phyloP scores from a whole-genome alignment of 2,797 vertebrate species.

The Pangasius krempfi region DNA sequence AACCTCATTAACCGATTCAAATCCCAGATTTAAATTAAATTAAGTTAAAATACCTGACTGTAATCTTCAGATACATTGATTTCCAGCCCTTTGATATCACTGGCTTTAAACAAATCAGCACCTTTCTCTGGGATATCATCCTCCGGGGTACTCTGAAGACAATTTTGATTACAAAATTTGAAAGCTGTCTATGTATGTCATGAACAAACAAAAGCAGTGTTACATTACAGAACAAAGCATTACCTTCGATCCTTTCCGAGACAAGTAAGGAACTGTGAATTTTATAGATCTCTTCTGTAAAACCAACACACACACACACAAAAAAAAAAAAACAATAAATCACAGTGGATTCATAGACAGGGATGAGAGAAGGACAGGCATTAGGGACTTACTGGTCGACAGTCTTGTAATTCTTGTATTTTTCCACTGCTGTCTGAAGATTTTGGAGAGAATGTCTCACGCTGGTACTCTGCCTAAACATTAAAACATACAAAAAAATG shows the following conservation, averaged over 20 bases:
- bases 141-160: constrained; percentile 20
- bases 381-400: constrained; percentile 54
- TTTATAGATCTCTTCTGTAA: constrained; percentile 46
- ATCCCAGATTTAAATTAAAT: neutral
- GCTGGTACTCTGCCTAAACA: constrained; percentile 12
- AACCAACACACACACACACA: neutral
- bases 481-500: neutral
- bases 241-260: constrained; percentile 48
- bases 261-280: constrained; percentile 25
- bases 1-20: neutral
- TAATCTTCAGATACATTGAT: constrained; percentile 1
- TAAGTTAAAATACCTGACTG: constrained; percentile 15
- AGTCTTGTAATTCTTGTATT: constrained; percentile 30
- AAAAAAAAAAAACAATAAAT: neutral
- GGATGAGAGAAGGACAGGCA: neutral
- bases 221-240: neutral
- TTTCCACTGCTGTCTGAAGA: constrained; percentile 1
- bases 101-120: constrained; percentile 2
- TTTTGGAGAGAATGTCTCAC: neutral
- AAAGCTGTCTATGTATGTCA: neutral
- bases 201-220: neutral
- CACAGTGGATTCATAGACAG: neutral
- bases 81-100: constrained; percentile 3
- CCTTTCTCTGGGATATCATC: constrained; percentile 31
- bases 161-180: neutral